Conservation (phyloP, 1,140 invertebrate species). For the Leptinotarsa undecemlineata region DNA sequence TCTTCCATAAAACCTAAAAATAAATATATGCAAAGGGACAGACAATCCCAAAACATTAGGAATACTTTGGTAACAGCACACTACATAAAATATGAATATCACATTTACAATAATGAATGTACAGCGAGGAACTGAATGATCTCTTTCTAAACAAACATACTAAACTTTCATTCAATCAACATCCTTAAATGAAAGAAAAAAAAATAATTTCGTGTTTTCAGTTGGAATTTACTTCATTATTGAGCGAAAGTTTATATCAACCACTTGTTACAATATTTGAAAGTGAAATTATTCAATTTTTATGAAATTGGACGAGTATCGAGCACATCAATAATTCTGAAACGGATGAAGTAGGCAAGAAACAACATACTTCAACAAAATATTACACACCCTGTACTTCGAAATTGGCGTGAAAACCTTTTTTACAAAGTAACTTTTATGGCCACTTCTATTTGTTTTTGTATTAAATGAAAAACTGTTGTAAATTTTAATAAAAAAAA, state of each 20-base stretch:
- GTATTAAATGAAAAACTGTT: too few species aligned
- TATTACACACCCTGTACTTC: too few species aligned
- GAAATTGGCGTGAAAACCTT: too few species aligned
- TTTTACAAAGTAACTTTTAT: too few species aligned
- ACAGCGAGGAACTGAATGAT: not conserved
- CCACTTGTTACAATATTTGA: not conserved
- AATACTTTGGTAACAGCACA: slow-evolving; percentile 1
- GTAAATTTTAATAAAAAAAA: not conserved
- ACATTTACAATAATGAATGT: not conserved
- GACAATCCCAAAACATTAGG: not conserved
- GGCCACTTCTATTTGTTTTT: too few species aligned
- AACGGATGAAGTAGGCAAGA: too few species aligned
- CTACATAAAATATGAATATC: not conserved
- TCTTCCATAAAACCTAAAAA: not conserved
- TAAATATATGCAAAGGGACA: not conserved
- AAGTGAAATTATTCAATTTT: not conserved
- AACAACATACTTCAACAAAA: too few species aligned
- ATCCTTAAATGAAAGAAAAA: not conserved
- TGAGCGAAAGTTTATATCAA: not conserved
- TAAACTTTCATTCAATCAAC: not conserved
- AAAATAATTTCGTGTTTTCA: not conserved
- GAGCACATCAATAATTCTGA: too few species aligned
- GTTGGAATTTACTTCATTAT: not conserved
- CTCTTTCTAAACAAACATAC: too few species aligned
- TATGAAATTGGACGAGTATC: too few species aligned